Evolutionary conservation across 2,888 invertebrate species (phyloP).

Genomic region (Hymenopus coronatus): DNA sequence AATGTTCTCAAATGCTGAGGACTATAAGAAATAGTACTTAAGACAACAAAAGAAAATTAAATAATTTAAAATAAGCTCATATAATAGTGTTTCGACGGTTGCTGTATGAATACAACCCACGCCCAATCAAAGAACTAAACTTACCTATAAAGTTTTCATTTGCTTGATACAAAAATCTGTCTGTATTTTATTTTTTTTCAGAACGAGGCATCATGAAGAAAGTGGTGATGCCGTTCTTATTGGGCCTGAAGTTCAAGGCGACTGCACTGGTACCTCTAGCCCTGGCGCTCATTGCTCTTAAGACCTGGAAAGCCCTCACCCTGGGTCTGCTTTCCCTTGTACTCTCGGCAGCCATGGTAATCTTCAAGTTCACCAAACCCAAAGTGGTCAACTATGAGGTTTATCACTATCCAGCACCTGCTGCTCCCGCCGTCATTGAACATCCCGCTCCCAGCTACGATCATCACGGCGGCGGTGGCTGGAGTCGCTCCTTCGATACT

Average conservation of each 20-base stretch:
- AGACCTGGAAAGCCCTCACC: slow-evolving; percentile 87
- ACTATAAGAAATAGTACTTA: too few relatives aligned
- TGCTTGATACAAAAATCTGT: slow-evolving; percentile 30
- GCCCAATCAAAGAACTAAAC: too few relatives aligned
- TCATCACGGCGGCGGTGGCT: slow-evolving; percentile 56
- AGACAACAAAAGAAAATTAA: too few relatives aligned
- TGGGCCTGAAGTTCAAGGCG: slow-evolving; percentile 83
- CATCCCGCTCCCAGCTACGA: slow-evolving; percentile 30
- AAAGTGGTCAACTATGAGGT: slow-evolving; percentile 79
- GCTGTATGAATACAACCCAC: too few relatives aligned
- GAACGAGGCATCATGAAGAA: slow-evolving; percentile 82
- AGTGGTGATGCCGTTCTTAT: slow-evolving; percentile 78
- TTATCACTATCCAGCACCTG: slow-evolving; percentile 67
- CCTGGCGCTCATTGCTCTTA: slow-evolving; percentile 77
- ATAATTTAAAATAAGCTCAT: too few relatives aligned
- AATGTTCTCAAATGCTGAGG: too few relatives aligned
- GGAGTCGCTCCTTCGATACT: slow-evolving; percentile 57
- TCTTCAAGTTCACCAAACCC: slow-evolving; percentile 84
- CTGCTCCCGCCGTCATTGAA: slow-evolving; percentile 34
- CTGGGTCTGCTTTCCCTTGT: slow-evolving; percentile 80
- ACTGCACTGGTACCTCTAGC: slow-evolving; percentile 79
- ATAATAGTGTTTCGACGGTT: too few relatives aligned
- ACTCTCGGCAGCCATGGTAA: slow-evolving; percentile 78
- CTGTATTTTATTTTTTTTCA: slow-evolving; percentile 51
- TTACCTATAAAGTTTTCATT: too few relatives aligned